Conservation (phyloP, 2,797 vertebrate genomes). For the Scleropages formosus region DNA sequence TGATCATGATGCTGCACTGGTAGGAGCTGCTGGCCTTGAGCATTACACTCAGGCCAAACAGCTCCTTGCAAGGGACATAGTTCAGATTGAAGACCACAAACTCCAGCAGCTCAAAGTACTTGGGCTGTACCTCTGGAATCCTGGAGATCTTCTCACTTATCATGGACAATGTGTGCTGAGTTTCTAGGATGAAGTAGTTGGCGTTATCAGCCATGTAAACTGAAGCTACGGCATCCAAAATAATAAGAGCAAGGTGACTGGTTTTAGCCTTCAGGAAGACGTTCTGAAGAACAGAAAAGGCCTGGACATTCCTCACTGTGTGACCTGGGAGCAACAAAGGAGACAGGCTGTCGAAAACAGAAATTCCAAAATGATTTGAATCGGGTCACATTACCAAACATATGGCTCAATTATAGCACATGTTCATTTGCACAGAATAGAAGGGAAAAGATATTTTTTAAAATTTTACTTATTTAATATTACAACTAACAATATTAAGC, state of each 20-base stretch:
- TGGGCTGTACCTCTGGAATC: conserved; percentile 86
- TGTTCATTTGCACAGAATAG: background rate
- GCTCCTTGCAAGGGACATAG: conserved; percentile 97
- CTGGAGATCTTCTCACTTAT: conserved; percentile 90
- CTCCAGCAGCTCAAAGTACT: conserved; percentile 96
- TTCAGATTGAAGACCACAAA: conserved; percentile 95
- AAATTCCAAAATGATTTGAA: too few species aligned
- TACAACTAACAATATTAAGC: too few species aligned
- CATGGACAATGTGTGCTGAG: conserved; percentile 92
- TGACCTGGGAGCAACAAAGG: conserved; percentile 69
- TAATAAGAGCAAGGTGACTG: conserved; percentile 82
- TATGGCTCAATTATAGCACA: too few species aligned
- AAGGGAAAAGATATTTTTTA: too few species aligned
- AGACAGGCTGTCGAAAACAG: too few species aligned
- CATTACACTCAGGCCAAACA: conserved; percentile 95
- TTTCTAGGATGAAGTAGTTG: conserved; percentile 97
- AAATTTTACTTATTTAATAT: background rate
- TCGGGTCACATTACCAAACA: too few species aligned
- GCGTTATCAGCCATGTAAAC: conserved; percentile 88
- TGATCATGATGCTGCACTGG: conserved; percentile 88
- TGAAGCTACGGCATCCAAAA: conserved; percentile 90
- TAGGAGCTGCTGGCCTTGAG: conserved; percentile 89
- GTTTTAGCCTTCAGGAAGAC: conserved; percentile 93
- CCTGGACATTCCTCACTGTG: conserved; percentile 92
- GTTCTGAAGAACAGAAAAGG: conserved; percentile 93